phyloP scores from a whole-genome alignment of 2,888 invertebrate species.

The Megastigmus dorsalis region DNA sequence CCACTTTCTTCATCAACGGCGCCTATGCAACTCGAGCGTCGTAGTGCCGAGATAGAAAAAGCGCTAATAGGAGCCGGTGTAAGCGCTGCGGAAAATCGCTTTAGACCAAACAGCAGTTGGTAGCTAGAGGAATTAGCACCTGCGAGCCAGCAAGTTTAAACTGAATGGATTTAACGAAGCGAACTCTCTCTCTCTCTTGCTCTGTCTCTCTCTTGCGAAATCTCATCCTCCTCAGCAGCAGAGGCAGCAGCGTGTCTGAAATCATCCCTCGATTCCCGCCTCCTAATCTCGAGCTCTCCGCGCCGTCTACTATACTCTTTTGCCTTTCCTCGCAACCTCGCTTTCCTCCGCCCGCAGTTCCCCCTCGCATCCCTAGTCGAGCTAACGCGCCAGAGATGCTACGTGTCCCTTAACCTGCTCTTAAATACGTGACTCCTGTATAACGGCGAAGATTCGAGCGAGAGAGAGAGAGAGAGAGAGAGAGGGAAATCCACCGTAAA shows the following conservation, averaged over 20 bases:
- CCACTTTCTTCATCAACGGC: slow-evolving; percentile 17
- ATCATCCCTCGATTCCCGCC: slow-evolving; percentile 42
- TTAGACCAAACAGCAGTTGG: slow-evolving; percentile 10
- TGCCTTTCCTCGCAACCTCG: neutral
- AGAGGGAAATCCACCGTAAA: slow-evolving; percentile 63
- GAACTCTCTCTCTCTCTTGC: too few species aligned
- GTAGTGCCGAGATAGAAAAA: neutral
- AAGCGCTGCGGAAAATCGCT: neutral
- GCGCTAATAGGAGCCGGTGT: neutral
- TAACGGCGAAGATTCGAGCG: slow-evolving; percentile 65
- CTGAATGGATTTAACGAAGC: slow-evolving; percentile 61
- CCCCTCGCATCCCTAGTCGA: slow-evolving; percentile 45
- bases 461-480: too few species aligned
- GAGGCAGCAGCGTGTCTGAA: neutral
- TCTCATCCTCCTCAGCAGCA: slow-evolving; percentile 22
- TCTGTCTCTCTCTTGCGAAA: too few species aligned
- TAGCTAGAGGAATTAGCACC: slow-evolving; percentile 36
- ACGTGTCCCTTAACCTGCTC: slow-evolving; percentile 70
- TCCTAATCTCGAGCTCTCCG: slow-evolving; percentile 34
- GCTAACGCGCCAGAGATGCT: slow-evolving; percentile 56
- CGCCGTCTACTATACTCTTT: too few species aligned
- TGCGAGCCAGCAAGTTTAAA: slow-evolving; percentile 54
- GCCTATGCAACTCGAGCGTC: neutral
- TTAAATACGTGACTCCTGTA: slow-evolving; percentile 71
- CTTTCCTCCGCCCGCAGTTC: slow-evolving; percentile 43